Percentiles rank a stretch among this genome's conserved stretches.
Conservation (phyloP, 2,888 invertebrate species). For the Drosophila limbata region DNA sequence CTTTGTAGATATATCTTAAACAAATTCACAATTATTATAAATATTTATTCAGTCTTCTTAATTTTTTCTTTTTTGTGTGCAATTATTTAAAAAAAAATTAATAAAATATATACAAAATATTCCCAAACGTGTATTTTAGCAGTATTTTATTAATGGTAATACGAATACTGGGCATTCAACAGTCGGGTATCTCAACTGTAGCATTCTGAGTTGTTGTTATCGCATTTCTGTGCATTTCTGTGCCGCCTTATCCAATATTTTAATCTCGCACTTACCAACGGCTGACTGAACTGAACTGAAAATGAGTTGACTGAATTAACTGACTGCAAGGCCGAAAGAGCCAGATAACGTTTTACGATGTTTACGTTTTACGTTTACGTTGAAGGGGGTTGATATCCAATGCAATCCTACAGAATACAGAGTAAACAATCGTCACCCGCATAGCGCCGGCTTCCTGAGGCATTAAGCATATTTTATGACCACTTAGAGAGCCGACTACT, state of each 20-base stretch:
- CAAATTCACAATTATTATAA: no score
- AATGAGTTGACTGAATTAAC: constrained; percentile 28
- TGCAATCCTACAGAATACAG: constrained; percentile 25
- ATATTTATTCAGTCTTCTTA: no score
- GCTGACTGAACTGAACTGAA: constrained; percentile 40
- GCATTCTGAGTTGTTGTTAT: constrained; percentile 43
- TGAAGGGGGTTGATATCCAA: constrained; percentile 31
- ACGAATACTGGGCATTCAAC: not conserved
- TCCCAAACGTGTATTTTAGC: no score
- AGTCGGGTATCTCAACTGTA: not conserved
- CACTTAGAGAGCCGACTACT: constrained; percentile 63
- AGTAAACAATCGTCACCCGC: constrained; percentile 56
- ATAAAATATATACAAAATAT: no score
- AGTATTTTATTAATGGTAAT: no score
- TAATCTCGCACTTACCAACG: constrained; percentile 77
- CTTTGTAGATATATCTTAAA: no score
- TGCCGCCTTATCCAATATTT: constrained; percentile 73
- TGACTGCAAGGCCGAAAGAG: constrained; percentile 40
- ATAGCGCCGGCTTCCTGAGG: constrained; percentile 75
- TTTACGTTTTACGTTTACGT: constrained; percentile 54
- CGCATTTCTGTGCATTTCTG: constrained; percentile 65
- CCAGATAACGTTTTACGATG: constrained; percentile 44
- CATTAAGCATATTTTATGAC: constrained; percentile 80
- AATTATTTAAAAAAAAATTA: no score
- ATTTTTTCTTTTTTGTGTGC: no score